phyloP scores from a whole-genome alignment of 1,140 invertebrate genomes.

The Ganaspis sp. region DNA sequence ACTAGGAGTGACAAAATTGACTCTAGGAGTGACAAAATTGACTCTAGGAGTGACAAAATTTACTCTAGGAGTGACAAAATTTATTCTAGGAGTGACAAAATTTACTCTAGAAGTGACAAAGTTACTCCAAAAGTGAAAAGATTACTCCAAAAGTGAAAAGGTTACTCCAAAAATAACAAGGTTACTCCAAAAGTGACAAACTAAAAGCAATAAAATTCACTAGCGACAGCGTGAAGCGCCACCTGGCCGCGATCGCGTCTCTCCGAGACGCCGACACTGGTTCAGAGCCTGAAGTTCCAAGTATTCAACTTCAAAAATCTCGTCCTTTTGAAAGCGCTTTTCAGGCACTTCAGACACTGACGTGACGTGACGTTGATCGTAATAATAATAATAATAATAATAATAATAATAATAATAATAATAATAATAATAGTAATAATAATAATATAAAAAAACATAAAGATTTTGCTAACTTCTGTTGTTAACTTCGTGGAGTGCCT shows the following conservation, averaged over 20 bases:
- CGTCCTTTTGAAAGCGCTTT: too few species aligned
- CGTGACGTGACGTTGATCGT: slow-evolving; percentile 49
- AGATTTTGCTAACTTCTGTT: slow-evolving; percentile 68
- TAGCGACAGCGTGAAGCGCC: slow-evolving; percentile 52
- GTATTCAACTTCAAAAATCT: too few species aligned
- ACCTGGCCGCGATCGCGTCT: slow-evolving; percentile 63
- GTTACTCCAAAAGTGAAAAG: too few species aligned
- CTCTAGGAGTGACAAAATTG: too few species aligned
- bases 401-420: slow-evolving; percentile 47
- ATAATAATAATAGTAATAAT: slow-evolving; percentile 50
- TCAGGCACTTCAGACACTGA: too few species aligned
- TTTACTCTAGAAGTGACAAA: too few species aligned
- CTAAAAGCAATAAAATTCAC: background rate
- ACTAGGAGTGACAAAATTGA: too few species aligned
- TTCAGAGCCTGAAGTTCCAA: slow-evolving; percentile 52
- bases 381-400: slow-evolving; percentile 47
- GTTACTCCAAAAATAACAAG: background rate
- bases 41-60: too few species aligned
- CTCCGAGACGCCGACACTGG: slow-evolving; percentile 62
- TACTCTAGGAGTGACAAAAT: too few species aligned
- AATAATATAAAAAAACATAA: slow-evolving; percentile 58
- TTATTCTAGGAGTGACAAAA: too few species aligned
- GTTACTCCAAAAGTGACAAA: background rate
- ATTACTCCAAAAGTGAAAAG: background rate
- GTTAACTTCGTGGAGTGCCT: background rate